These are phyloP conservation scores for Trachurus trachurus DNA, from an alignment of 2,797 vertebrate genomes.

Conservation along the genomic window DNA sequence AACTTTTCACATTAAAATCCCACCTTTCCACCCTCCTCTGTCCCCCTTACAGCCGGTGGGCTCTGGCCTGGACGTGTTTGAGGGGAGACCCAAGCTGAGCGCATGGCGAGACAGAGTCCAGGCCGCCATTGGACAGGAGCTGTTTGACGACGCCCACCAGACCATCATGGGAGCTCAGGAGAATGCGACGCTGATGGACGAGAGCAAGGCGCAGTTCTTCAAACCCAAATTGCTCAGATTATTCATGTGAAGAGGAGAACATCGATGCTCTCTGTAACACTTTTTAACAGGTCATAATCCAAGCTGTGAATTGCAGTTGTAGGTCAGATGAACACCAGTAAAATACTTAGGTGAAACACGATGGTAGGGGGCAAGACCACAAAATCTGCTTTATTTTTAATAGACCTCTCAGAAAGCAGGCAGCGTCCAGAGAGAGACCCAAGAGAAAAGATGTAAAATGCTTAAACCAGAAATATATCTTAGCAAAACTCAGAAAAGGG, in stretches of 20 bases:
- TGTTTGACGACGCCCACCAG: constrained; percentile 88
- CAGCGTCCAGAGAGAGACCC: too few relatives aligned
- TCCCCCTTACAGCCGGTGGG: constrained; percentile 79
- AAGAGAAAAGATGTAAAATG: too few relatives aligned
- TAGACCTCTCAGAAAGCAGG: too few relatives aligned
- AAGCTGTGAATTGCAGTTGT: neutral
- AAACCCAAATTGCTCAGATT: constrained; percentile 46
- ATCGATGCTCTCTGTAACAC: too few relatives aligned
- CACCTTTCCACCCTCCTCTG: neutral
- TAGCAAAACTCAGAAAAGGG: too few relatives aligned
- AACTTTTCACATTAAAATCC: neutral
- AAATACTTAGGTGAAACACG: neutral
- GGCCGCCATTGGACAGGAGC: constrained; percentile 81
- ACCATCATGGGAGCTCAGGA: constrained; percentile 66
- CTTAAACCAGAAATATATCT: too few relatives aligned
- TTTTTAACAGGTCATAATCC: neutral
- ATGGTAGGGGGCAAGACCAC: too few relatives aligned
- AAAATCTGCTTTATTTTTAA: too few relatives aligned
- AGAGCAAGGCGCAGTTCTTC: constrained; percentile 39
- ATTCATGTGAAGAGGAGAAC: constrained; percentile 43
- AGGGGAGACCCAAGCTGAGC: constrained; percentile 73
- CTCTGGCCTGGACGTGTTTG: constrained; percentile 83
- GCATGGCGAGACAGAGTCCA: constrained; percentile 88
- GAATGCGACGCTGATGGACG: constrained; percentile 30
- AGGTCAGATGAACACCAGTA: neutral